Evolutionary conservation across 2,797 vertebrate species (phyloP).

Genomic region (Peromyscus eremicus): DNA sequence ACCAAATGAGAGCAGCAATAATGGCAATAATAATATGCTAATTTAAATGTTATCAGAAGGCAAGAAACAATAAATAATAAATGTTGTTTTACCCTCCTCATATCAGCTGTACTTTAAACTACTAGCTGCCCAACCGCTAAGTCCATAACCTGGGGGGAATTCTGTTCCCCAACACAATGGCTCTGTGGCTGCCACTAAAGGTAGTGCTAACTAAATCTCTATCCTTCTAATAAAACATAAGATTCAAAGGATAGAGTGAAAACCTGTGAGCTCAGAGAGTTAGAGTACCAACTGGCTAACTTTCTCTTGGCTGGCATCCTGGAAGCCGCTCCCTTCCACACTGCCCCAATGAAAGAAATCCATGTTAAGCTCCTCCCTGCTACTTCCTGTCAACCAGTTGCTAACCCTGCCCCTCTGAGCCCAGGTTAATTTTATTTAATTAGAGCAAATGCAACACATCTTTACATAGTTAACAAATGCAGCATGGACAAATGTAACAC

Average conservation of each 20-base stretch:
- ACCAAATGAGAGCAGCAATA: neutral
- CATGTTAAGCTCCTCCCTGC: neutral
- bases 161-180: neutral
- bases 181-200: neutral
- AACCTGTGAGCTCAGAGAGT: neutral
- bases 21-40: neutral
- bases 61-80: neutral
- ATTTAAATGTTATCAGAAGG: neutral
- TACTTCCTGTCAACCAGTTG: neutral
- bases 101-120: neutral
- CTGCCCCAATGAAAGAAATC: neutral
- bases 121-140: neutral
- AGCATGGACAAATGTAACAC: neutral
- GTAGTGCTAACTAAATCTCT: neutral
- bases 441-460: neutral
- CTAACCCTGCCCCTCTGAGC: neutral
- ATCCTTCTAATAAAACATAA: neutral
- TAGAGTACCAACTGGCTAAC: neutral
- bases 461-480: neutral
- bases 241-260: neutral
- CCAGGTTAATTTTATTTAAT: neutral
- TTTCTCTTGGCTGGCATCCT: neutral
- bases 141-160: too few relatives aligned
- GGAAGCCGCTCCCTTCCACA: neutral
- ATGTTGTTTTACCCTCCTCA: neutral